Conservation (phyloP, 2,888 invertebrate genomes). For the Charanyca ferruginea region DNA sequence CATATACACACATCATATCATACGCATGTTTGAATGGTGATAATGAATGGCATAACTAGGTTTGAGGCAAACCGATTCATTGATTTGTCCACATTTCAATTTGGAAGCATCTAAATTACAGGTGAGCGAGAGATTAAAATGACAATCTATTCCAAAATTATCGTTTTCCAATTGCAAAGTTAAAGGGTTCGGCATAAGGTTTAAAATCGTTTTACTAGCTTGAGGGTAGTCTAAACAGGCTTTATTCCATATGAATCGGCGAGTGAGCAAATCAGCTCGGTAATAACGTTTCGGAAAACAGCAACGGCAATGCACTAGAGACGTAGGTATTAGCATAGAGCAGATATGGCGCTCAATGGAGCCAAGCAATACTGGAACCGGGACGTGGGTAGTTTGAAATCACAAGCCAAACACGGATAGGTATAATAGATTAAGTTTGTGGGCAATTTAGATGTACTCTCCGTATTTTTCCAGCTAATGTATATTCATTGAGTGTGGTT, state of each 20-base stretch:
- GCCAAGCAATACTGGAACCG: neutral
- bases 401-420: slow-evolving; percentile 9
- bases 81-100: slow-evolving; percentile 36
- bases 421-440: slow-evolving; percentile 12
- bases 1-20: neutral
- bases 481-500: neutral
- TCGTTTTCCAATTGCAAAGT: slow-evolving; percentile 25
- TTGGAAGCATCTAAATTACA: slow-evolving; percentile 24
- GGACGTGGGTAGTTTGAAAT: slow-evolving; percentile 16
- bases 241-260: slow-evolving; percentile 34
- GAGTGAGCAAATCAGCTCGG: slow-evolving; percentile 46
- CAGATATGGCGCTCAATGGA: slow-evolving; percentile 9
- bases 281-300: slow-evolving; percentile 57
- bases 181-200: slow-evolving; percentile 26
- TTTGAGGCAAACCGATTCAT: slow-evolving; percentile 17
- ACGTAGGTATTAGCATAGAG: slow-evolving; percentile 41
- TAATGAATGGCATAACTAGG: neutral
- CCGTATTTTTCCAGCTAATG: neutral
- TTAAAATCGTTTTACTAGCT: slow-evolving; percentile 24
- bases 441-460: slow-evolving; percentile 23
- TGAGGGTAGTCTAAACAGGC: slow-evolving; percentile 25
- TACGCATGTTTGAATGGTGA: neutral
- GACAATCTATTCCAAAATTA: slow-evolving; percentile 15
- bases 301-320: slow-evolving; percentile 33
- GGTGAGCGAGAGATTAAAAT: slow-evolving; percentile 29